phyloP scores from a whole-genome alignment of 2,888 invertebrate species.

The Trichogramma dendrolimi region DNA sequence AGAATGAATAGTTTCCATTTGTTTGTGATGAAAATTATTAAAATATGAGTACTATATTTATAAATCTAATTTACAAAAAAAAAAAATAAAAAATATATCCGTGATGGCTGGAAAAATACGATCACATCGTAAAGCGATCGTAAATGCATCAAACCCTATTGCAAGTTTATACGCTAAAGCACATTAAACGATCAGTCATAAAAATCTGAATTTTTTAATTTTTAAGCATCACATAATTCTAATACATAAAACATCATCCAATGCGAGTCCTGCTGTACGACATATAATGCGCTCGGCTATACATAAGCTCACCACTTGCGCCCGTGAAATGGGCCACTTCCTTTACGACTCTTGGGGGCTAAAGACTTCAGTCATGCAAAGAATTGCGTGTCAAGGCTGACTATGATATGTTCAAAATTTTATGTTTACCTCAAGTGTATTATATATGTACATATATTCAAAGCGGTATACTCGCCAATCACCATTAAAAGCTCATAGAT shows the following conservation, averaged over 20 bases:
- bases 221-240: conserved; percentile 26
- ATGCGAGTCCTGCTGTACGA: no score
- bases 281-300: no score
- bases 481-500: conserved; percentile 46
- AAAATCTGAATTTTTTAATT: conserved; percentile 31
- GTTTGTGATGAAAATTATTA: no score
- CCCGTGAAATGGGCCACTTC: conserved; percentile 17
- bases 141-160: conserved; percentile 25
- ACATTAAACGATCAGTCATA: conserved; percentile 28
- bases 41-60: no score
- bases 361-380: conserved; percentile 31
- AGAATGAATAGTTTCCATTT: no score
- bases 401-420: conserved; percentile 34
- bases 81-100: neutral
- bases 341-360: conserved; percentile 17
- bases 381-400: conserved; percentile 45
- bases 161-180: conserved; percentile 14
- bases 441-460: conserved; percentile 22
- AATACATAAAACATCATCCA: conserved; percentile 14
- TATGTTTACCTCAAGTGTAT: conserved; percentile 31
- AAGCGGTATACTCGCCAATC: conserved; percentile 42
- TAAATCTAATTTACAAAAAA: no score
- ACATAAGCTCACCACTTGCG: neutral
- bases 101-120: conserved; percentile 12
- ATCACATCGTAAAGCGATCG: conserved; percentile 17